phyloP scores from a whole-genome alignment of 2,113 vertebrate species.

The Rhineura floridana region DNA sequence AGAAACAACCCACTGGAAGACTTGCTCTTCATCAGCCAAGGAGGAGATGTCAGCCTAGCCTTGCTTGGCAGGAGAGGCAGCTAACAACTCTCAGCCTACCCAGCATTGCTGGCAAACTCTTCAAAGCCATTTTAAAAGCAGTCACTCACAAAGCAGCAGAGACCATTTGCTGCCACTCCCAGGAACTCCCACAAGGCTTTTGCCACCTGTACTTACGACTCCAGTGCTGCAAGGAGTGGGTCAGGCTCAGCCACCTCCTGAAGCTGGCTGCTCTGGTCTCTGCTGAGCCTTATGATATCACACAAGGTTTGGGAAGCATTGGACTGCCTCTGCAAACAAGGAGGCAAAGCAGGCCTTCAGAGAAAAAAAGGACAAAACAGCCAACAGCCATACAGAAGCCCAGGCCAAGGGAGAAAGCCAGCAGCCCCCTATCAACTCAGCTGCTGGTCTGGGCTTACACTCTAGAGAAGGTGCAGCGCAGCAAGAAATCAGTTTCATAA shows the following conservation, averaged over 20 bases:
- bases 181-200: rapidly evolving
- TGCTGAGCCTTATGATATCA: constrained; percentile 92
- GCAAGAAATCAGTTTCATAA: rapidly evolving
- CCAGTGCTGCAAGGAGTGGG: constrained; percentile 87
- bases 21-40: background rate
- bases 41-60: too few relatives aligned
- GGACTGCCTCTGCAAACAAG: constrained; percentile 87
- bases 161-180: background rate
- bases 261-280: constrained; percentile 92
- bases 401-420: background rate
- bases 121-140: background rate
- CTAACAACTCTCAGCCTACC: background rate
- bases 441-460: too few relatives aligned
- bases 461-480: rapidly evolving
- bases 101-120: background rate
- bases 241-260: constrained; percentile 87
- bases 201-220: constrained; percentile 86
- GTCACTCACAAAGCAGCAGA: background rate
- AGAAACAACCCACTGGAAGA: background rate
- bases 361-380: too few relatives aligned
- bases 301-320: constrained; percentile 96
- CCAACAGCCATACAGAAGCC: rapidly evolving
- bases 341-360: rapidly evolving
- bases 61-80: too few relatives aligned
- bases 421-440: background rate